These are phyloP conservation scores for Hymenochirus boettgeri DNA, from an alignment of 2,113 vertebrate genomes.

Conservation along the genomic window DNA sequence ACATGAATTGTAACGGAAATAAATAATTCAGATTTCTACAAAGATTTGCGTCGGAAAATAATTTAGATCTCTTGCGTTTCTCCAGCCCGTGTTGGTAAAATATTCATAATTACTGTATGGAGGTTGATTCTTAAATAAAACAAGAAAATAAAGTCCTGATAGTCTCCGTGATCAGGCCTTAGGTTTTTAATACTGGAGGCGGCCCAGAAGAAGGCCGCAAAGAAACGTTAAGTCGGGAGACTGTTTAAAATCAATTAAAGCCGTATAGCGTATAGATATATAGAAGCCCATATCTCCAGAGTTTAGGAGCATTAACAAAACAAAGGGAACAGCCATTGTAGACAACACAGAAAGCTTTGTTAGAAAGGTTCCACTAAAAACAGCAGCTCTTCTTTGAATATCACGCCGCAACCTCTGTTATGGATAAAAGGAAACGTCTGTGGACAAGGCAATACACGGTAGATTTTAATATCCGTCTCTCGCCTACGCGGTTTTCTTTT, in stretches of 20 bases:
- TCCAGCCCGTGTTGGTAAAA: slow-evolving; percentile 13
- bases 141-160: background rate
- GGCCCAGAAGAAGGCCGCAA: too few relatives aligned
- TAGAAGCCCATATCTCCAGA: slow-evolving; percentile 28
- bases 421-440: slow-evolving; percentile 30
- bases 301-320: slow-evolving; percentile 32
- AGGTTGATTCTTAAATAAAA: slow-evolving; percentile 1
- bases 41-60: slow-evolving; percentile 25
- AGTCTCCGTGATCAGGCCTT: too few relatives aligned
- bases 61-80: background rate
- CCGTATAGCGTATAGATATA: slow-evolving; percentile 18
- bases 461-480: slow-evolving; percentile 75
- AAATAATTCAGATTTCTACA: slow-evolving; percentile 38
- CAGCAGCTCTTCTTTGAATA: background rate
- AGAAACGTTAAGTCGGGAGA: background rate
- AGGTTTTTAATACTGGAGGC: too few relatives aligned
- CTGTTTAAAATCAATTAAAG: slow-evolving; percentile 21
- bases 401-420: slow-evolving; percentile 8
- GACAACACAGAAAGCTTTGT: slow-evolving; percentile 28
- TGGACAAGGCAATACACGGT: slow-evolving; percentile 74
- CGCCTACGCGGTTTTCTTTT: slow-evolving; percentile 42
- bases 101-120: slow-evolving; percentile 31
- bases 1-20: slow-evolving; percentile 5
- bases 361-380: slow-evolving; percentile 28
- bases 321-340: slow-evolving; percentile 27